These are phyloP conservation scores for Pelusios castaneus DNA, from an alignment of 2,113 vertebrate genomes.

Conservation along the genomic window DNA sequence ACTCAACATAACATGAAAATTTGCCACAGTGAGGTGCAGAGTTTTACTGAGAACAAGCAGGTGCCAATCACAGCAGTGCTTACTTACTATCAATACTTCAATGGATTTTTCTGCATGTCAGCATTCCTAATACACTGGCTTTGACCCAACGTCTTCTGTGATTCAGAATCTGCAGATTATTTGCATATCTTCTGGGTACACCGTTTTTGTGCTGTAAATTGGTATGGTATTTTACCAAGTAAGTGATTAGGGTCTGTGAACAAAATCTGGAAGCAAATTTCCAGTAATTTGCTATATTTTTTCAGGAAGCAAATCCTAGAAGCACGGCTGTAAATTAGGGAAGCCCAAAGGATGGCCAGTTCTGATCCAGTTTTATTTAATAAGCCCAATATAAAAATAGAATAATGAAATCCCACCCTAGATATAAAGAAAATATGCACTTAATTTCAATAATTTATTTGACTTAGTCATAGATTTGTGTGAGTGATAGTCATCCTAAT, in stretches of 20 bases:
- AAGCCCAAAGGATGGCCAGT: conserved; percentile 14
- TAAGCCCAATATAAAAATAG: not conserved
- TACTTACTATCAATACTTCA: not conserved
- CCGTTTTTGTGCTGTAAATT: conserved; percentile 30
- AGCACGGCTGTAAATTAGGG: not conserved
- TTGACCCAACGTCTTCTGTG: not conserved
- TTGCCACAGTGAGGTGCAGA: not conserved
- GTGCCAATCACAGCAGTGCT: conserved; percentile 29
- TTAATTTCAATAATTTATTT: not conserved
- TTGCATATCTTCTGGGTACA: conserved; percentile 13
- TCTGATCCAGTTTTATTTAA: conserved; percentile 1
- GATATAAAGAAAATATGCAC: not conserved
- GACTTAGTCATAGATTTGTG: not conserved
- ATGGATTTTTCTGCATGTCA: conserved; percentile 5
- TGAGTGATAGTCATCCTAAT: not conserved
- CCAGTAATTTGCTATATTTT: conserved; percentile 11
- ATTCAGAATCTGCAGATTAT: not conserved
- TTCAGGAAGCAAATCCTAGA: not conserved
- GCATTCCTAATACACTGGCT: not conserved
- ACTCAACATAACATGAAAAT: conserved; percentile 1
- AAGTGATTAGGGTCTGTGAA: not conserved
- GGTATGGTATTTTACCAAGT: not conserved
- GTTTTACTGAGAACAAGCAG: not conserved
- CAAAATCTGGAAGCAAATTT: not conserved
- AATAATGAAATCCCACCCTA: not conserved